Evolutionary conservation across 1,140 invertebrate species (phyloP), one percentile per base, ranked within the genome.

Genomic region (Homalodisca vitripennis): DNA sequence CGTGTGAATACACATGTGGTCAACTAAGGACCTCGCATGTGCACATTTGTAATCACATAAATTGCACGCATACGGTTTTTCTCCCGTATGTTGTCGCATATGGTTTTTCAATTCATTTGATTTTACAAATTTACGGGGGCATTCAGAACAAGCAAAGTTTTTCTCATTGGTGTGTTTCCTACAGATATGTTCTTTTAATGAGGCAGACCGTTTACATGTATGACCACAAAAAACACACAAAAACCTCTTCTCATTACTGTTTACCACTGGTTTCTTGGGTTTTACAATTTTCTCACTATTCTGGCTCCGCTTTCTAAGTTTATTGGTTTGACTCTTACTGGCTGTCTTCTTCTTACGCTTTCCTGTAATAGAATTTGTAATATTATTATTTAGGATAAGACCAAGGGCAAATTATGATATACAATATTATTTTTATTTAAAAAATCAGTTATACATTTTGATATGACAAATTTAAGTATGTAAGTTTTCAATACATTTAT

Each of bases 21-120:
- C 46, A 30, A 66, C 57, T 29, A 73, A 55, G 31, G 51, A n/a
- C 20, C 24, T 82, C 30, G 79, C 80, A 22, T 82, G 81, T 41
- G 79, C 77, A 76, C 83, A 84, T 0, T 78, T 82, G 73, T 85
- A 86, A 10, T 79, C 78, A 32, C 70, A 71, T 10, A 31, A 48
- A 1, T 20, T 29, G 31, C 71, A 72, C 6, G 3, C 20, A 47
- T 51, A 72, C 2, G 71, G 71, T 67, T 72, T 72, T 30, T 70
- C 68, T 3, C 71, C 71, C 1, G 63, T 70, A 29, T 70, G 68
- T 26, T 32, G 46, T 24, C 65, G 3, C 32, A 66, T 53, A 24
- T 68, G 17, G n/a, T 6, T 30, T 22, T 26, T 66, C 14, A 66
- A 24, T 14, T 31, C 41, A 30, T 63, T 30, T 29, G 29, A 29